Base-by-base conservation (phyloP, 2,888 invertebrate genomes). In the Tenthredo scrophulariae region DNA sequence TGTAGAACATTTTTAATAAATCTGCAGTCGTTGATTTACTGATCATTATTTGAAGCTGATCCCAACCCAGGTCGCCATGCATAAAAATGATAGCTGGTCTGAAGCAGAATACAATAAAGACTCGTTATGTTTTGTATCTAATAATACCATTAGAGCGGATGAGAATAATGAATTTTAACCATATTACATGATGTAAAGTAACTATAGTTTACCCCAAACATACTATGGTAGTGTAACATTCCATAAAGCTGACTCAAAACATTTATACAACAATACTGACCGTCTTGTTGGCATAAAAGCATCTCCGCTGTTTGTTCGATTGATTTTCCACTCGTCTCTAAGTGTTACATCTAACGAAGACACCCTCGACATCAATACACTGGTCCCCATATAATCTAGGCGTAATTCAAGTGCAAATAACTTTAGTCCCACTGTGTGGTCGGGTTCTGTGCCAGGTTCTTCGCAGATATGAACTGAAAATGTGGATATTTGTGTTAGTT, bases 301-400 rank as follows among this genome's bases (percentile, higher is more conserved):
- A 87, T 95, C 95, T 9, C 94, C 92, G 58, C 92, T 91, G 72
- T 91, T 93, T 46, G 93, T 92, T 85, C 94, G 91, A 90, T 94
- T 94, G 74, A 97, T 95, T 90, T 96, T 96, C 98, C 98, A 99
- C 93, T 98, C 97, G 93, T 99, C 98, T 86, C 96, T 95, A 86
- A 98, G 94, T 85, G 96, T 96, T 0, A 97, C 97, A 83, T 96
- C 96, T 88, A 98, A 95, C 18, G 96, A 95, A 88, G 97, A 98
- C 75, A 98, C 97, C 80, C 98, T 95, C 13, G 97, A 97, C 97
- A 99, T 97, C 86, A 99, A 94, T 85, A 98, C 98, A 62, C 98
- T 97, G n/a, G 98, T 97, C 86, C 99, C 99, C 99, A 99, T 99
- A 95, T 99, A 99, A 94, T 99, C 99, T 85, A 99, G 94, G 29